phyloP scores from a whole-genome alignment of 2,888 invertebrate genomes.

The Cephus runcator region DNA sequence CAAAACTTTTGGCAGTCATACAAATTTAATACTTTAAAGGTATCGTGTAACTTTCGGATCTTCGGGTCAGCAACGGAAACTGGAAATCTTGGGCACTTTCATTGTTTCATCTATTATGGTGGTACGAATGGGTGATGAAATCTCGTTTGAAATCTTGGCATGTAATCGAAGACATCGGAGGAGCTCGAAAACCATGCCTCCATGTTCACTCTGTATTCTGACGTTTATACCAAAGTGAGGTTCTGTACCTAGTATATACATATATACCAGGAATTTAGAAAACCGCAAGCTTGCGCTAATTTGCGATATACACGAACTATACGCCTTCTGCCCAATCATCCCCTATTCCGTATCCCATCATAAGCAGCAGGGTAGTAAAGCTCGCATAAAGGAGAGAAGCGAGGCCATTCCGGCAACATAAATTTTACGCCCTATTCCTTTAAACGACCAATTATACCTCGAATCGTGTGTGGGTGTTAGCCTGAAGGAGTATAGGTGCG shows the following conservation, averaged over 20 bases:
- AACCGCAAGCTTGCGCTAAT: neutral
- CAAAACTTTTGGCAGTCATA: neutral
- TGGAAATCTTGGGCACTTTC: neutral
- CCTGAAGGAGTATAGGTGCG: neutral
- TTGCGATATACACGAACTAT: neutral
- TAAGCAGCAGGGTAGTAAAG: neutral
- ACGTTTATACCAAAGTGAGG: neutral
- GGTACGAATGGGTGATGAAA: too few relatives aligned
- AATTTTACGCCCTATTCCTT: neutral
- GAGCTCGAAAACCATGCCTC: neutral
- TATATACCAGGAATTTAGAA: too few relatives aligned
- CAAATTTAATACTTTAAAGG: neutral
- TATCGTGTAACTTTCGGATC: too few relatives aligned
- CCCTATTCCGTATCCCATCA: neutral
- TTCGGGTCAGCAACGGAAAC: too few relatives aligned
- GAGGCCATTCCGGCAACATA: neutral
- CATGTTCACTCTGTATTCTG: neutral
- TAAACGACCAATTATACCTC: neutral
- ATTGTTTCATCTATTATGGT: neutral
- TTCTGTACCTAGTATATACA: too few relatives aligned
- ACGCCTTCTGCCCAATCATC: neutral
- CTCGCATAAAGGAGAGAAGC: neutral
- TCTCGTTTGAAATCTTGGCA: too few relatives aligned
- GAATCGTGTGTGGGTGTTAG: neutral
- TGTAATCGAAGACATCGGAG: too few relatives aligned